Base-by-base conservation (phyloP, 2,797 vertebrate species). In the Urosaurus nigricauda region DNA sequence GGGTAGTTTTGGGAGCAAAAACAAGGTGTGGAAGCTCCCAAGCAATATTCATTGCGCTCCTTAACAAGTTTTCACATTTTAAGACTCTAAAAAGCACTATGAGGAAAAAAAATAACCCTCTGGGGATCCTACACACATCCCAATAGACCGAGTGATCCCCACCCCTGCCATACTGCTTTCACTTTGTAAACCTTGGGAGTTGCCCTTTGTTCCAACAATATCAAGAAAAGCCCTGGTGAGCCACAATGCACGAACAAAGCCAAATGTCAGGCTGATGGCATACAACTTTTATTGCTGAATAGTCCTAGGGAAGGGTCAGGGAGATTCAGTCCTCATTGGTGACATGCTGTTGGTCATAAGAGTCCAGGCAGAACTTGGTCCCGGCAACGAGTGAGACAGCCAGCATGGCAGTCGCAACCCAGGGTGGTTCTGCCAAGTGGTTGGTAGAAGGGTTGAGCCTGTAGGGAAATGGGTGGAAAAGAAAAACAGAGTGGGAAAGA, bases 371-470 rank as follows among this genome's bases (percentile, higher is more conserved):
- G n/a, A 92, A 87, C 77, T 81, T 91, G 89, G 89, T 90, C 81
- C 93, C 92, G 0, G 95, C 93, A 13, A 95, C 96, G 70, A 95
- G 90, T 2, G 95, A 95, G 37, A 95, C 95, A 0, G 96, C 92
- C 24, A 96, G 53, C 94, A 94, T 96, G 91, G 94, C 94, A 0
- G 95, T 96, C 51, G 94, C 92, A 29, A 96, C 94, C 96, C 96
- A 96, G 7, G 94, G 90, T 0, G 96, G 95, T 84, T 97, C 95
- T 0, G 90, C 90, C 85, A 95, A 91, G 90, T 95, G 93, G 92
- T 97, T 96, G 87, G 92, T 93, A 53, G 91, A 87, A 0, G 95
- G 93, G 2, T 94, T 94, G 63, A 94, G 87, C 97, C 97, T 97
- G 84, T 32, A 86, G 9, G 35, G 37, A 26, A 89, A 40, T 77